Evolutionary conservation across 2,888 invertebrate genomes (phyloP), one percentile per base, ranked within the genome.

Genomic region (Chrysopilus asiliformis): DNA sequence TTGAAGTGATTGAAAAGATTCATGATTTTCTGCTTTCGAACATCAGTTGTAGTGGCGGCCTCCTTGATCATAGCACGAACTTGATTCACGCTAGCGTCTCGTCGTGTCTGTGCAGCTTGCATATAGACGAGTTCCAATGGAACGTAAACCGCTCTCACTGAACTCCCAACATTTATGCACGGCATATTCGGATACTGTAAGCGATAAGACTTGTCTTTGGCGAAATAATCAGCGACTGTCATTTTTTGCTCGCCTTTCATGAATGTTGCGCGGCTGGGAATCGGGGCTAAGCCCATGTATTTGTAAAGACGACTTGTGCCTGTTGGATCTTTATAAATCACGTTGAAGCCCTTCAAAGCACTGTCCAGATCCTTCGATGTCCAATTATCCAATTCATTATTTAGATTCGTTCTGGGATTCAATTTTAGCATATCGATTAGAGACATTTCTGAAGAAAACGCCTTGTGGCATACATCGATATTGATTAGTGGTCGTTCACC

Each of bases 401-500:
- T 4, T 34, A 9, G 4, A 1, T 14, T 1, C 9, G n/a, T 13
- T 1, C 44, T 4, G 2, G 32, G 42, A 35, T 64, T 64, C 18
- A 55, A 51, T 27, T 52, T 49, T 3, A 65, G 45, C 5, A 72
- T 62, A 1, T 71, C 57, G 0, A 74, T 38, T 13, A 80, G 50
- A 3, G 41, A 46, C 36, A 72, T 68, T 7, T 55, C 51, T 30
- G 59, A 72, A 0, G 83, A 81, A 50, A 86, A 85, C 1, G 79
- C 81, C 58, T 85, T 85, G 52, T 86, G 81, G 0, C 80, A 76
- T 25, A 85, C 83, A 63, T 97, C 95, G 38, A 97, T 77, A 59
- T 97, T 97, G 25, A 98, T 64, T 58, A 80, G 82, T 34, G 86
- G 83, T 48, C 74, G 76, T 72, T 87, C 84, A 9, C 91, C 91